Conservation (phyloP, 2,888 invertebrate species). For the Diaphora mendica region DNA sequence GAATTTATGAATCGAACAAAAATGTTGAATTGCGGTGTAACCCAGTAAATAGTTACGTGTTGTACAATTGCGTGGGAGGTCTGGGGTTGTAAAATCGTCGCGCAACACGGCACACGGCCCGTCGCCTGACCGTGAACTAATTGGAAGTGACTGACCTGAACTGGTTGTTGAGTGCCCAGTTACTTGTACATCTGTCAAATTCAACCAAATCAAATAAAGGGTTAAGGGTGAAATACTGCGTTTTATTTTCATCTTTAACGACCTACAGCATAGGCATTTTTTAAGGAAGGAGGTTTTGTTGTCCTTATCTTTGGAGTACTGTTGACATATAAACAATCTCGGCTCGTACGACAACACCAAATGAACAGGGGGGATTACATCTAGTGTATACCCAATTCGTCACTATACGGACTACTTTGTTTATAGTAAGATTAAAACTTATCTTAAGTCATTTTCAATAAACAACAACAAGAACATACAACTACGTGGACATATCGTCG, state of each 20-base stretch:
- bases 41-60: slow-evolving; percentile 17
- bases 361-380: too few relatives aligned
- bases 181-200: slow-evolving; percentile 31
- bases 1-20: background rate
- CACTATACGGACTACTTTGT: background rate
- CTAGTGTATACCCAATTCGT: too few relatives aligned
- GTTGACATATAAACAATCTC: background rate
- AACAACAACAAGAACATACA: background rate
- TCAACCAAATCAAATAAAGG: slow-evolving; percentile 12
- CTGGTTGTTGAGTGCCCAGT: slow-evolving; percentile 22
- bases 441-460: background rate
- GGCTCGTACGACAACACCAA: background rate
- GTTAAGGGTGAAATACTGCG: background rate
- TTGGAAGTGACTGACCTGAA: slow-evolving; percentile 28
- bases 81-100: slow-evolving; percentile 38
- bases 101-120: slow-evolving; percentile 30
- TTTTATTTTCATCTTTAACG: background rate
- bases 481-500: background rate
- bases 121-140: slow-evolving; percentile 41
- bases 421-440: background rate
- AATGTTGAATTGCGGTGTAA: slow-evolving; percentile 2
- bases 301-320: background rate
- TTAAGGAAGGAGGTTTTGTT: background rate
- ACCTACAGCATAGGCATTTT: too few relatives aligned
- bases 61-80: slow-evolving; percentile 18